Base-by-base conservation (phyloP, 2,797 vertebrate species). In the Novumbra hubbsi region DNA sequence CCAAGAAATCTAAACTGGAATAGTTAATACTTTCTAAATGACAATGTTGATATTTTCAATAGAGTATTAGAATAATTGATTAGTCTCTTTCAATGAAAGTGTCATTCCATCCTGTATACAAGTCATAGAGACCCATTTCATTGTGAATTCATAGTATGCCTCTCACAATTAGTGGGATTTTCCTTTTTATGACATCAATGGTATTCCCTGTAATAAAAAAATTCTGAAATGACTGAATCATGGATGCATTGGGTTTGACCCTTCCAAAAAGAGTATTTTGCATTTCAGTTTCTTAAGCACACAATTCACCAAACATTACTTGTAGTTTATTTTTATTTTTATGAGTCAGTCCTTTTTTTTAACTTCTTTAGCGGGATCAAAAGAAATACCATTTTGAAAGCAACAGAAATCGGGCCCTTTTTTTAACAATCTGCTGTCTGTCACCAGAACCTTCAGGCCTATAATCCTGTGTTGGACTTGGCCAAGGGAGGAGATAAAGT, bases 391-490 rank as follows among this genome's bases (percentile, higher is more conserved):
- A 30, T 41, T 32, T 50, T 6, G 27, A 57, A 17, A 55, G 34
- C 49, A n/a, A 45, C 41, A 14, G 28, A 52, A 32, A 41, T n/a
- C 12, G 32, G 49, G 63, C 32, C 32, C 34, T 72, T 28, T 65
- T 6, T 50, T 24, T 24, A 41, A 32, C 52, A n/a, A 17, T 49
- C 73, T 60, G 52, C 55, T 41, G 19, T 14, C 57, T 49, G 66
- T 70, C 77, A 78, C 69, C 73, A 67, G 71, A 78, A 14, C 60
- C 77, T 16, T n/a, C 67, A 68, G 14, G 30, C 30, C 55, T 69
- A 70, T 65, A n/a, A 62, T 73, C 45, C 55, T 15, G 34, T 80
- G 73, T 72, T 78, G 78, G 71, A 60, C 73, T 80, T 82, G 81
- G 78, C 78, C 78, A 48, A 6, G 49, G 28, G n/a, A 57, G 68